Conservation (phyloP, 1,140 invertebrate species). For the Drosophila sp. region DNA sequence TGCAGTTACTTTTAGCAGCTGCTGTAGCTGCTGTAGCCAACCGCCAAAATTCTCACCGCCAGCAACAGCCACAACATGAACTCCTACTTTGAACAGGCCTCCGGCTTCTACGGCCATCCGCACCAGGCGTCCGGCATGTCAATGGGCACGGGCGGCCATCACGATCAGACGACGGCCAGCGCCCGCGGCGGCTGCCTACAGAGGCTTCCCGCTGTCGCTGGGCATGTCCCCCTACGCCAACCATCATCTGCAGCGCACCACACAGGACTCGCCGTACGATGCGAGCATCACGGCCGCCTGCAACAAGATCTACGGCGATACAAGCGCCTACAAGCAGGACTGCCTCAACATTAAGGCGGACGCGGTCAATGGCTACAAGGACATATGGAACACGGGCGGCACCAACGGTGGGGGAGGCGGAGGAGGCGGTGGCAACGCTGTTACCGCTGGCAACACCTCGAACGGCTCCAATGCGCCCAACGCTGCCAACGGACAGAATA, state of each 20-base stretch:
- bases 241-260: conserved; percentile 91
- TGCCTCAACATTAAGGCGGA: conserved; percentile 86
- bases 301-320: conserved; percentile 86
- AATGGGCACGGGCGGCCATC: conserved; percentile 88
- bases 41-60: conserved; percentile 85
- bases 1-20: conserved; percentile 49
- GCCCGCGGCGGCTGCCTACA: conserved; percentile 90
- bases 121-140: conserved; percentile 88
- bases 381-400: conserved; percentile 88
- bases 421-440: conserved; percentile 81
- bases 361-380: conserved; percentile 87
- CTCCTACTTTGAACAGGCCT: conserved; percentile 96
- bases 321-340: conserved; percentile 82
- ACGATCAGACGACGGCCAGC: conserved; percentile 87
- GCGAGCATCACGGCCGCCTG: conserved; percentile 94
- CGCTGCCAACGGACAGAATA: conserved; percentile 87
- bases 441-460: conserved; percentile 78
- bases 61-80: conserved; percentile 88
- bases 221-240: conserved; percentile 94
- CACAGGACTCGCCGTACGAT: conserved; percentile 94
- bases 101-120: conserved; percentile 95
- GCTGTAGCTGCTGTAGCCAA: conserved; percentile 45
- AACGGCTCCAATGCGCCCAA: conserved; percentile 79
- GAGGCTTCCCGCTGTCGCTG: conserved; percentile 92
- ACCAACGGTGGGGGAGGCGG: conserved; percentile 83